Percentiles rank a stretch among this genome's conserved stretches.
phyloP scores from a whole-genome alignment of 2,797 vertebrate genomes.

The Alosa sapidissima region DNA sequence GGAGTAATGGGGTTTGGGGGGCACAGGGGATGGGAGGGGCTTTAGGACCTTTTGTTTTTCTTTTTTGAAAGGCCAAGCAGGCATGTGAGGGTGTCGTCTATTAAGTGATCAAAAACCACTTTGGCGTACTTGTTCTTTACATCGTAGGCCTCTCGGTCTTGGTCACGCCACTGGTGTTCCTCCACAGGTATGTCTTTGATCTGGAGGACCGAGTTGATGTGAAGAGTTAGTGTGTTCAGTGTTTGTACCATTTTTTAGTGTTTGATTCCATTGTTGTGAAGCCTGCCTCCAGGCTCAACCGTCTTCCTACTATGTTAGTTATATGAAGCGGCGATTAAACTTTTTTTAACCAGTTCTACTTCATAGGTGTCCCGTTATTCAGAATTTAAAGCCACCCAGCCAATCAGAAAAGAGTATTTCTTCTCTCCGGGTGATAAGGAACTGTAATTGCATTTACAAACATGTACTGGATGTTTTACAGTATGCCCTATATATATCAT shows the following conservation, averaged over 20 bases:
- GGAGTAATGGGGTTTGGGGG: neutral
- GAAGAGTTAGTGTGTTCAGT: neutral
- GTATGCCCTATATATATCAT: neutral
- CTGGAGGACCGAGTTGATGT: neutral
- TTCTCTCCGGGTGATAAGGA: no score
- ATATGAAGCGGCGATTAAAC: no score
- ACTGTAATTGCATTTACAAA: neutral
- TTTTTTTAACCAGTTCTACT: no score
- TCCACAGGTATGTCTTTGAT: neutral
- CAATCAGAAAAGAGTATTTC: no score
- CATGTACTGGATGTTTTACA: neutral
- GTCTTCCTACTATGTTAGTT: no score
- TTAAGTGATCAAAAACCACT: neutral
- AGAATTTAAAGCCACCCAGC: no score
- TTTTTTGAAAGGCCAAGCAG: neutral
- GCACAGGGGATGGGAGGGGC: neutral
- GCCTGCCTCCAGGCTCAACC: no score
- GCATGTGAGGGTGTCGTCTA: neutral
- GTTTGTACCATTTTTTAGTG: no score
- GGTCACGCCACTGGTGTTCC: neutral
- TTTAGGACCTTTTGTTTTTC: no score
- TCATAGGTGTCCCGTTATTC: no score
- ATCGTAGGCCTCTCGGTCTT: neutral
- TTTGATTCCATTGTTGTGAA: no score
- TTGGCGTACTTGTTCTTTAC: neutral